A percentile compares a stretch with the other conserved stretches of the same genome.
Conservation (phyloP, 2,113 vertebrate species). For the Andinoacara biseriatus region DNA sequence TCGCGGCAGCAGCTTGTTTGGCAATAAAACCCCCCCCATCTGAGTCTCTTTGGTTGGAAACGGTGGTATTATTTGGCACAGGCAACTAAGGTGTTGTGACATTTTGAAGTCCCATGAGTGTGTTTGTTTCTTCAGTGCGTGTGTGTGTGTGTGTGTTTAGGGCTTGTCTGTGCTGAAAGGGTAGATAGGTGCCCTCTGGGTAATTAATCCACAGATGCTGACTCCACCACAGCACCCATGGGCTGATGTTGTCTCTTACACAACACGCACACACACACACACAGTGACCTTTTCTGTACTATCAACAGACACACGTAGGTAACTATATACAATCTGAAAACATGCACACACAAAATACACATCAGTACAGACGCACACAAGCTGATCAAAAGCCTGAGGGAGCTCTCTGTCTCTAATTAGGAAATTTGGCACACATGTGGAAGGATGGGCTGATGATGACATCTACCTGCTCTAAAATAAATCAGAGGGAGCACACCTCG, state of each 20-base stretch:
- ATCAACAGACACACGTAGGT: constrained; percentile 14
- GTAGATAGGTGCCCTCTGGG: constrained; percentile 68
- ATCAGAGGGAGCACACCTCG: background rate
- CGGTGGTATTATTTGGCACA: constrained; percentile 21
- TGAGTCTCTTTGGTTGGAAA: constrained; percentile 3
- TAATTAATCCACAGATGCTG: constrained; percentile 65
- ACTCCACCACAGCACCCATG: constrained; percentile 47
- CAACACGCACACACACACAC: background rate
- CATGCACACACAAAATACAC: constrained; percentile 6
- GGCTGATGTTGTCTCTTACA: constrained; percentile 19
- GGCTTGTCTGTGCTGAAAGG: constrained; percentile 45
- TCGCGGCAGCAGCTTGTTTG: background rate
- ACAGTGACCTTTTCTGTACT: constrained; percentile 38
- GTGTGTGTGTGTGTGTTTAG: background rate
- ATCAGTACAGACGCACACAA: background rate
- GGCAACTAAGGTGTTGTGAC: constrained; percentile 47
- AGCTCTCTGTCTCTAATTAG: constrained; percentile 40
- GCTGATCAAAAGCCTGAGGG: constrained; percentile 43
- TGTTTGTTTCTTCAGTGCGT: constrained; percentile 24
- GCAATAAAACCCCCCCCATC: background rate
- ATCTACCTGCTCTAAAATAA: constrained; percentile 24
- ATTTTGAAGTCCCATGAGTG: constrained; percentile 50
- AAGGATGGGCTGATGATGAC: constrained; percentile 12
- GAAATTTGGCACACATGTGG: constrained; percentile 35
- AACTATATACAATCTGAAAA: background rate